Percentiles rank a stretch among this genome's conserved stretches.
Evolutionary conservation across 2,797 vertebrate species (phyloP).

Genomic region (Echeneis naucrates): DNA sequence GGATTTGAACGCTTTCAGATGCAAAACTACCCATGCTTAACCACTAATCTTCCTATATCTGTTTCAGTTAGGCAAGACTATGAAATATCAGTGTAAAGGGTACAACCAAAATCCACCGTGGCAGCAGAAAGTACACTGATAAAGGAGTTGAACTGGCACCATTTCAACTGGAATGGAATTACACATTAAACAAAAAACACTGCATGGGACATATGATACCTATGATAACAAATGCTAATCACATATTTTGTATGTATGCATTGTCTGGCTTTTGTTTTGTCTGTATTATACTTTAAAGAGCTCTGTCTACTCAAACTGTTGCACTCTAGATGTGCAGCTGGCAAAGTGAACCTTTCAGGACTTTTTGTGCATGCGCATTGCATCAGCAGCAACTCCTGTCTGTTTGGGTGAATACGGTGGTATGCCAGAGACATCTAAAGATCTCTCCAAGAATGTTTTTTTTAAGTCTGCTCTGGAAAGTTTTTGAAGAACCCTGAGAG

Average conservation of each 20-base stretch:
- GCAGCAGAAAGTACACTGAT: not conserved
- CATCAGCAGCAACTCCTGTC: conserved; percentile 49
- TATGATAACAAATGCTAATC: conserved; percentile 8
- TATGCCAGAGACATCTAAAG: conserved; percentile 53
- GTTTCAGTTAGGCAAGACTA: conserved; percentile 1
- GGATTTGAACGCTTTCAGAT: conserved; percentile 40
- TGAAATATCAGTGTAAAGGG: conserved; percentile 11
- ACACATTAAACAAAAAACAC: not conserved
- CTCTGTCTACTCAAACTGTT: conserved; percentile 37
- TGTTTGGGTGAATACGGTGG: conserved; percentile 56
- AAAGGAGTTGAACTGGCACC: not conserved
- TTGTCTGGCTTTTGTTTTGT: conserved; percentile 28
- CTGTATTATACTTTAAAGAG: conserved; percentile 26
- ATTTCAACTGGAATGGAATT: conserved; percentile 21
- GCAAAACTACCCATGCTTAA: conserved; percentile 9
- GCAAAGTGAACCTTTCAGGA: conserved; percentile 44
- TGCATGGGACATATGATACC: not conserved
- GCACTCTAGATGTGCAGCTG: conserved; percentile 21
- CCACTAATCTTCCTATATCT: conserved; percentile 1
- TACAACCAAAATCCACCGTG: not conserved
- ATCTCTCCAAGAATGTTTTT: conserved; percentile 57
- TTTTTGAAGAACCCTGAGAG: conserved; percentile 55
- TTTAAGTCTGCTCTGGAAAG: conserved; percentile 51
- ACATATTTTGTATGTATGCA: not conserved
- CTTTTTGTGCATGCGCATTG: conserved; percentile 61